Evolutionary conservation across 1,140 invertebrate genomes (phyloP), one percentile per base, ranked within the genome.

Genomic region (Apocrypta bakeri): DNA sequence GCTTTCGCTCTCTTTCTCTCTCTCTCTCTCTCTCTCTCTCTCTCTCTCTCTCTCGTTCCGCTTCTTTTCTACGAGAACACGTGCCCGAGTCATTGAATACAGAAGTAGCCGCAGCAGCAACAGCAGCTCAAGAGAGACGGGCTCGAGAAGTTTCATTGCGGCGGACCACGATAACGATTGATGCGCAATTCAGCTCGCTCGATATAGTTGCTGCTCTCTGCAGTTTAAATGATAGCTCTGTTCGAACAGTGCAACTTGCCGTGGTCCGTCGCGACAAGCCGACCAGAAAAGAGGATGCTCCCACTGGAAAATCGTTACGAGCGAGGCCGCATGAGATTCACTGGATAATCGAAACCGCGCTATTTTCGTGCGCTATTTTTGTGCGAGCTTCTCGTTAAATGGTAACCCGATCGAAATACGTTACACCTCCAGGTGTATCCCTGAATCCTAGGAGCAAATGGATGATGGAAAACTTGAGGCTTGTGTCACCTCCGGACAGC

Each of bases 361-460:
- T 27, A 21, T 66, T 66, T 66, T 66, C 21, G 17, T 27, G 33
- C 71, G 33, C 40, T 11, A 31, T 12, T 0, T 27, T 27, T 12
- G 17, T 56, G 2, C 63, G 4, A 21, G 24, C 56, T 21, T 2
- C 14, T 8, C 6, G 25, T 27, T 27, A 61, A 14, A 87, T 87
- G 87, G 80, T 85, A 64, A 87, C 87, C 24, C 86, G 83, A 75
- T 83, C 87, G 29, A 85, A 87, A 73, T 84, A 84, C 24, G 81
- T 87, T 75, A 83, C 84, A 77, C 77, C 87, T 9, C 86, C 83
- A 25, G 88, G 88, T 8, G 87, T 93, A 56, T 93, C 93, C 2
- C 84, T 93, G 56, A 92, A 94, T 85, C 89, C 92, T 24, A 91
- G 93, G 85, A 92, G 92, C 79, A 93, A 93, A 3, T 94, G 93